phyloP scores from a whole-genome alignment of 2,113 vertebrate species.

The Sorex fumeus region DNA sequence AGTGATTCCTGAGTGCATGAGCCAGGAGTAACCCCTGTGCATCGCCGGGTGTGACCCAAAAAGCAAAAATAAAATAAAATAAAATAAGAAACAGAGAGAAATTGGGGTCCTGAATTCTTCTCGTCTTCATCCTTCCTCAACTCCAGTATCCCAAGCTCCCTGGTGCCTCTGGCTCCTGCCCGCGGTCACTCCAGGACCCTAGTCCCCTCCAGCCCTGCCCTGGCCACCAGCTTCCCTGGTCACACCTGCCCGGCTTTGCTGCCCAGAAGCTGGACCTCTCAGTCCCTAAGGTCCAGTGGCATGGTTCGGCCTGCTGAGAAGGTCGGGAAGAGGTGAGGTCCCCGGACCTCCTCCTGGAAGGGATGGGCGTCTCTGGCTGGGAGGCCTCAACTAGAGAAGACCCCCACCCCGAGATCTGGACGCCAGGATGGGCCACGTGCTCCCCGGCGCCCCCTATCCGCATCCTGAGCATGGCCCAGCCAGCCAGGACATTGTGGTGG shows the following conservation, averaged over 20 bases:
- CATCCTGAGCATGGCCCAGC: fast-evolving
- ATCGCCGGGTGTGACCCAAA: too few relatives aligned
- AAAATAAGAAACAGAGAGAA: too few relatives aligned
- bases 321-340: background rate
- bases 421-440: background rate
- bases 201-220: background rate
- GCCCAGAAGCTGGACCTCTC: fast-evolving
- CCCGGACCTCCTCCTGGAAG: background rate
- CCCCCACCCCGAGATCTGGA: background rate
- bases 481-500: background rate
- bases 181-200: background rate
- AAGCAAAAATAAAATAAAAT: too few relatives aligned
- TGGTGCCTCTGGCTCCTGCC: background rate
- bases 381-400: background rate
- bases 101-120: background rate
- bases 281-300: background rate
- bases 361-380: background rate
- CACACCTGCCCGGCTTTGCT: fast-evolving
- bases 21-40: too few relatives aligned
- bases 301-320: background rate
- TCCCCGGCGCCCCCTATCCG: background rate
- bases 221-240: too few relatives aligned
- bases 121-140: background rate
- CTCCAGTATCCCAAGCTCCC: too few relatives aligned
- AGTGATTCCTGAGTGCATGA: too few relatives aligned